Evolutionary conservation across 1,140 invertebrate genomes (phyloP), one percentile per base, ranked within the genome.

Genomic region (Aleiodes sp.): DNA sequence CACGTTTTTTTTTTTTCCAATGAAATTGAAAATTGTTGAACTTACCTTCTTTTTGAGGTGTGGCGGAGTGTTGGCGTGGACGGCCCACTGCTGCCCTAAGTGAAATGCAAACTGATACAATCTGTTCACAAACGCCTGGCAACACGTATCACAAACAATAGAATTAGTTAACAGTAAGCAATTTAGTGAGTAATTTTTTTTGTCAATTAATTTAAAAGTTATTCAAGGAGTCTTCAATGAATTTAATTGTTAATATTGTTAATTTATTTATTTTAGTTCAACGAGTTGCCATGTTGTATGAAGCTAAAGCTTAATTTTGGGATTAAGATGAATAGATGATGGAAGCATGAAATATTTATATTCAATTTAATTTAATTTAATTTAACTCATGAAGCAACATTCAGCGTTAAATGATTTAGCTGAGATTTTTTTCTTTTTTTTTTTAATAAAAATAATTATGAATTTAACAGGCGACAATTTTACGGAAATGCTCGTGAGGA

Each of bases 71-170:
- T 89, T 89, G 83, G 87, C 87, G 88, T 87, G 86, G 78, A 90
- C 88, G 87, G 88, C 87, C 91, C 91, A 92, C 91, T 92, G 91
- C 91, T 92, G 90, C 91, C 92, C 92, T 92, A 92, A 90, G 89
- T 91, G 89, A 92, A 92, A 90, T 88, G 86, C 84, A 89, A 89
- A 90, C 88, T 89, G 88, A 89, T 89, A 89, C 87, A 89, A 89
- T 89, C 87, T 88, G 87, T 88, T 86, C 80, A 86, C 81, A 86
- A 86, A 86, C 81, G 82, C 84, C 85, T 86, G 83, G 84, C 82
- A 86, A 86, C 84, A 86, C 84, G 84, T 82, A 86, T 76, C 80
- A 84, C 76, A 86, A 85, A 85, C 71, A 84, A 80, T 79, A 68
- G 75, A 78, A 86, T 86, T 86, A 86, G 84, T 86, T 70, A 76